Evolutionary conservation across 2,888 invertebrate genomes (phyloP).

Genomic region (Timandra comae): DNA sequence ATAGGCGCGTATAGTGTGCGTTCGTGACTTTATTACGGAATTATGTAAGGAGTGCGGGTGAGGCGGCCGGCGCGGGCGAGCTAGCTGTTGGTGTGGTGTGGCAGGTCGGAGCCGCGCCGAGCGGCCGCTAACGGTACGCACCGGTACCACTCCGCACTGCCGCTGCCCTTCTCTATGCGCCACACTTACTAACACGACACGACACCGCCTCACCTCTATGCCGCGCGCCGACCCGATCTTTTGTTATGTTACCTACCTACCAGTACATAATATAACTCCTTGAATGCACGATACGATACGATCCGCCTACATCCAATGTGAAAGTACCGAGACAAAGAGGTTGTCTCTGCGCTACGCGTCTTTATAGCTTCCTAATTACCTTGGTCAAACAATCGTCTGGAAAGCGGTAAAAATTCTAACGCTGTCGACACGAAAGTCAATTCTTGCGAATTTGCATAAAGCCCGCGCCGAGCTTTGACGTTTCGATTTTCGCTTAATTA

Average conservation of each 20-base stretch:
- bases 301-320: constrained; percentile 3
- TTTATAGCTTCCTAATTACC: constrained; percentile 56
- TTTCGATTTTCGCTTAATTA: constrained; percentile 75
- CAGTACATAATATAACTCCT: not conserved
- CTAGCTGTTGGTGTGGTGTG: constrained; percentile 18
- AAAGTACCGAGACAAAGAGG: constrained; percentile 14
- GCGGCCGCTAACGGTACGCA: constrained; percentile 50
- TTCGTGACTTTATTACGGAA: constrained; percentile 29
- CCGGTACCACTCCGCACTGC: constrained; percentile 35
- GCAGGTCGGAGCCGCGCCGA: too few species aligned
- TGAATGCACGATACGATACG: not conserved
- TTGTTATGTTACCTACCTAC: not conserved
- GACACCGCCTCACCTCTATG: constrained; percentile 8
- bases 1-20: constrained; percentile 31
- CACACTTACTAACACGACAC: constrained; percentile 10
- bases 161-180: constrained; percentile 27
- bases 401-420: constrained; percentile 58
- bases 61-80: constrained; percentile 12
- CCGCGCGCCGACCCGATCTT: too few species aligned
- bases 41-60: constrained; percentile 27
- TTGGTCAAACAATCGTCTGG: constrained; percentile 58
- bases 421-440: constrained; percentile 61
- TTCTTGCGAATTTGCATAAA: constrained; percentile 70
- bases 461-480: constrained; percentile 64
- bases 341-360: constrained; percentile 30